Evolutionary conservation across 2,797 vertebrate species (phyloP).

Genomic region (Coreius guichenoti): DNA sequence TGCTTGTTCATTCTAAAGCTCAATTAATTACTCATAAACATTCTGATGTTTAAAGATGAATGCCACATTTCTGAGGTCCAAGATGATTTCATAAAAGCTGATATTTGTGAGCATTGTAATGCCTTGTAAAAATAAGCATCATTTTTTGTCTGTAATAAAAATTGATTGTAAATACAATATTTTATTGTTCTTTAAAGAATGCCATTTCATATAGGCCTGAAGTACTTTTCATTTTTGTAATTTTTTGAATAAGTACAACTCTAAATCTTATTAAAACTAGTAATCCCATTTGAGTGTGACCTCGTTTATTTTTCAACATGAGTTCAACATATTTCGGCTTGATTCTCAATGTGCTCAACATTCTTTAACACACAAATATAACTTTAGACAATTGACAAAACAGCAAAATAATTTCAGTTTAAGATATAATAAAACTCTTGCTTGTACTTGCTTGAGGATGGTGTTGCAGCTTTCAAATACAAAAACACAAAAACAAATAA

Average conservation of each 20-base stretch:
- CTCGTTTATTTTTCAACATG: background rate
- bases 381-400: background rate
- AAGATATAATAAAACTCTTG: background rate
- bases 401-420: background rate
- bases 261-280: conserved; percentile 30
- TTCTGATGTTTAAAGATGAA: background rate
- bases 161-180: background rate
- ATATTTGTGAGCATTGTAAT: background rate
- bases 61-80: background rate
- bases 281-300: background rate
- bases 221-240: background rate
- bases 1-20: background rate
- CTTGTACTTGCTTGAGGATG: background rate
- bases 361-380: background rate
- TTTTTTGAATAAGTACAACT: background rate
- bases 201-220: background rate
- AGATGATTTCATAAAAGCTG: background rate
- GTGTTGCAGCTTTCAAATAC: background rate
- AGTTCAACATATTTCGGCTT: background rate
- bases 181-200: background rate
- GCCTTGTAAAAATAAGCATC: background rate
- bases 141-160: background rate
- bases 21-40: background rate
- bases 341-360: background rate
- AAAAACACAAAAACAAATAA: background rate